Conservation (phyloP, 2,888 invertebrate genomes). For the Caenorhabditis becei region DNA sequence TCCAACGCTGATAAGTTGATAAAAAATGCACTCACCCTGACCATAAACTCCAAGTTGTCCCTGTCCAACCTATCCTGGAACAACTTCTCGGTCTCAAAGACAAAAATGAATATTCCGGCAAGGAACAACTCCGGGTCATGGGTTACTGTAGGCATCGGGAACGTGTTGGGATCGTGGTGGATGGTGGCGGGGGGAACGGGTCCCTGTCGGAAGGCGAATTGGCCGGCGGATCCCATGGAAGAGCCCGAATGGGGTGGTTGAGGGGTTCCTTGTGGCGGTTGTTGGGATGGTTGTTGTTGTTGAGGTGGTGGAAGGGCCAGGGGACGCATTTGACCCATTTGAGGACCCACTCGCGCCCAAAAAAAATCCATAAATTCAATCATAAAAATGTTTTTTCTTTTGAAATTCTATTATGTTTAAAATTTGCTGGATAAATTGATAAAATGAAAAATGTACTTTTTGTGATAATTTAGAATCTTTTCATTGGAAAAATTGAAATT, state of each 20-base stretch:
- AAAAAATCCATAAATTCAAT: no score
- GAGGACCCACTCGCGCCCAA: no score
- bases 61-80: slow-evolving; percentile 59
- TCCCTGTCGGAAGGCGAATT: slow-evolving; percentile 5
- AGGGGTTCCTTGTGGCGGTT: slow-evolving; percentile 36
- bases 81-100: slow-evolving; percentile 64
- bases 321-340: slow-evolving; percentile 30
- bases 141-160: slow-evolving; percentile 20
- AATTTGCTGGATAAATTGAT: no score
- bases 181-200: not conserved
- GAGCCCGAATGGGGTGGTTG: slow-evolving; percentile 26
- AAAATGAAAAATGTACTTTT: no score
- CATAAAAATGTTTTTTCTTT: no score
- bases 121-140: slow-evolving; percentile 63
- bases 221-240: slow-evolving; percentile 21
- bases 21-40: slow-evolving; percentile 24
- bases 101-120: slow-evolving; percentile 63
- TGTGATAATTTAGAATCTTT: no score
- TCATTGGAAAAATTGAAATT: no score
- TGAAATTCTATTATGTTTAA: no score
- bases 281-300: not conserved
- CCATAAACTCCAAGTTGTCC: slow-evolving; percentile 49
- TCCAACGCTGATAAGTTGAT: no score
- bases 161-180: slow-evolving; percentile 38
- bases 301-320: slow-evolving; percentile 29